These are phyloP conservation scores for Natrix natrix DNA, from an alignment of 2,797 vertebrate genomes.

Conservation along the genomic window DNA sequence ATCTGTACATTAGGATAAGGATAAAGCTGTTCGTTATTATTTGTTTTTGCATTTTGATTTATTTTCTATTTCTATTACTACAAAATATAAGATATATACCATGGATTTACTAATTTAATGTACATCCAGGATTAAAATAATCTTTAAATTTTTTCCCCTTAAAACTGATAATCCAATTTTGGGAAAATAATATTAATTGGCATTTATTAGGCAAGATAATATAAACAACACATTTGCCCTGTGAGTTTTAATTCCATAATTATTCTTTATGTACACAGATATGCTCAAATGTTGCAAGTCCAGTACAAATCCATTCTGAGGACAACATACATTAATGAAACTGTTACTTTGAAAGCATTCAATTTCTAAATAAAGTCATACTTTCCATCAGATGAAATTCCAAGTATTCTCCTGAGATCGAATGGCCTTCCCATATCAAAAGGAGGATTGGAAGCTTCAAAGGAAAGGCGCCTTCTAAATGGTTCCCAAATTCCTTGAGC, in stretches of 20 bases:
- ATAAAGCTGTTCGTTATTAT: background rate
- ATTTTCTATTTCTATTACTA: background rate
- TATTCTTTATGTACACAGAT: background rate
- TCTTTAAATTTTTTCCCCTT: background rate
- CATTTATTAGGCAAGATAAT: background rate
- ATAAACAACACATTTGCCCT: background rate
- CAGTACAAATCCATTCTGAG: background rate
- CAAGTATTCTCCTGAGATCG: slow-evolving; percentile 98
- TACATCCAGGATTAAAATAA: background rate
- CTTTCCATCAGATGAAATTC: slow-evolving; percentile 92
- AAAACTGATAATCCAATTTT: background rate
- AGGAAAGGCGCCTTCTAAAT: slow-evolving; percentile 89
- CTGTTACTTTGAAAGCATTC: background rate
- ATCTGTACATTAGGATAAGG: background rate
- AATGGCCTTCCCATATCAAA: slow-evolving; percentile 93
- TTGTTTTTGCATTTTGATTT: background rate
- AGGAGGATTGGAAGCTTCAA: slow-evolving; percentile 87
- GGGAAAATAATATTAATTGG: background rate
- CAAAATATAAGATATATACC: background rate
- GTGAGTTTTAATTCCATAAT: background rate
- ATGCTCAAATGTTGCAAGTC: background rate
- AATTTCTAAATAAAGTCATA: slow-evolving; percentile 68
- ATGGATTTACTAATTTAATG: background rate
- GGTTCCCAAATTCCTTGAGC: slow-evolving; percentile 98
- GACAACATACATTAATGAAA: background rate